Evolutionary conservation across 2,113 vertebrate species (phyloP).

Genomic region (Onychostruthus taczanowskii): DNA sequence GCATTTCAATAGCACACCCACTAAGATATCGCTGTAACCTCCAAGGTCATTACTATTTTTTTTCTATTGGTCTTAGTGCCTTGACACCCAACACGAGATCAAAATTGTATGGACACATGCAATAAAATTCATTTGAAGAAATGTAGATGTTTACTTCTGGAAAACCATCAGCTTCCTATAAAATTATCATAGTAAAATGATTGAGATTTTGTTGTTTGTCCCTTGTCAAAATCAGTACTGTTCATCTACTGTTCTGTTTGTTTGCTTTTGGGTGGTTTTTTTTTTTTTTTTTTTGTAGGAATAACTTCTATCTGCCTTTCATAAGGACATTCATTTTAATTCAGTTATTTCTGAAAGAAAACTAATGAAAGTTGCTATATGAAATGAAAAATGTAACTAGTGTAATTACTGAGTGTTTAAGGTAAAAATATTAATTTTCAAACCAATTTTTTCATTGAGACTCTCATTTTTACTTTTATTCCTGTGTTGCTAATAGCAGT

Average conservation of each 20-base stretch:
- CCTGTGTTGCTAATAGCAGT: background rate
- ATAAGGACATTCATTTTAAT: background rate
- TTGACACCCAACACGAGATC: background rate
- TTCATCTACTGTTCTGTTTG: background rate
- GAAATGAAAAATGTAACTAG: background rate
- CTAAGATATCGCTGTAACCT: background rate
- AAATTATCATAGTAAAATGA: background rate
- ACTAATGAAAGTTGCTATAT: background rate
- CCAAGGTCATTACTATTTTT: background rate
- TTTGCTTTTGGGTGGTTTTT: too few species aligned
- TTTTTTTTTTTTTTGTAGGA: background rate
- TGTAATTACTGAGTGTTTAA: background rate
- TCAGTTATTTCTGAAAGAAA: background rate
- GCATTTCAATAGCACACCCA: background rate
- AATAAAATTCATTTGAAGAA: background rate
- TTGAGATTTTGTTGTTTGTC: background rate
- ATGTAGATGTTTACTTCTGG: background rate
- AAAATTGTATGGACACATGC: background rate
- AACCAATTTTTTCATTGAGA: background rate
- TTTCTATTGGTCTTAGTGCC: background rate
- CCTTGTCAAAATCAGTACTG: background rate
- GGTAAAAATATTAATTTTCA: background rate
- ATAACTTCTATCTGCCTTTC: background rate
- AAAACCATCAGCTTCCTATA: background rate
- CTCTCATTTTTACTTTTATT: background rate